Conservation (phyloP, 2,113 vertebrate species). For the Vidua chalybeata region DNA sequence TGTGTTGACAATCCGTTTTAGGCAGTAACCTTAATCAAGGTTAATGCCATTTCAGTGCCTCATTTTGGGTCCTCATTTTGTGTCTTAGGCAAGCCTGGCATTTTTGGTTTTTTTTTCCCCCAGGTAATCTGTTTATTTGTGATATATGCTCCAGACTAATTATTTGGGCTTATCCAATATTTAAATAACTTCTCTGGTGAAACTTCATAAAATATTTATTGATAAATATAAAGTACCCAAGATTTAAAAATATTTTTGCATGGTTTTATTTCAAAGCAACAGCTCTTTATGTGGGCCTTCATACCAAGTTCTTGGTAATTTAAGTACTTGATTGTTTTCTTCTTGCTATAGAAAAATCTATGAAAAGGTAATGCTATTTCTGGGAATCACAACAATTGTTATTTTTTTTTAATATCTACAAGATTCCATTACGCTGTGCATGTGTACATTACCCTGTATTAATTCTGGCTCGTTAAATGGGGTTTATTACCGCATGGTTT, state of each 20-base stretch:
- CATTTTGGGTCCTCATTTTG: constrained; percentile 5
- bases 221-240: constrained; percentile 50
- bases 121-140: background rate
- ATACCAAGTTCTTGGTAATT: background rate
- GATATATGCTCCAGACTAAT: constrained; percentile 33
- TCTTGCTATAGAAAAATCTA: background rate
- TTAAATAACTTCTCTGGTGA: constrained; percentile 51
- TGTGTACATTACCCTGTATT: background rate
- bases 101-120: background rate
- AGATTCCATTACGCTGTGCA: constrained; percentile 3
- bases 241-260: constrained; percentile 50
- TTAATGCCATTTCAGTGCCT: constrained; percentile 32
- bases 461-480: constrained; percentile 32
- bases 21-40: constrained; percentile 55
- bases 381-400: constrained; percentile 32
- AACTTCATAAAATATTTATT: constrained; percentile 68
- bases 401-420: background rate
- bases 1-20: constrained; percentile 15
- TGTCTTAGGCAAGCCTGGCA: background rate
- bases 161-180: constrained; percentile 47
- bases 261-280: constrained; percentile 32
- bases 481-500: background rate
- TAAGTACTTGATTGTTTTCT: background rate
- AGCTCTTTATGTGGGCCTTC: background rate
- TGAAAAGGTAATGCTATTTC: background rate